Evolutionary conservation across 2,113 vertebrate genomes (phyloP), one percentile per base, ranked within the genome.

Genomic region (Sitta europaea): DNA sequence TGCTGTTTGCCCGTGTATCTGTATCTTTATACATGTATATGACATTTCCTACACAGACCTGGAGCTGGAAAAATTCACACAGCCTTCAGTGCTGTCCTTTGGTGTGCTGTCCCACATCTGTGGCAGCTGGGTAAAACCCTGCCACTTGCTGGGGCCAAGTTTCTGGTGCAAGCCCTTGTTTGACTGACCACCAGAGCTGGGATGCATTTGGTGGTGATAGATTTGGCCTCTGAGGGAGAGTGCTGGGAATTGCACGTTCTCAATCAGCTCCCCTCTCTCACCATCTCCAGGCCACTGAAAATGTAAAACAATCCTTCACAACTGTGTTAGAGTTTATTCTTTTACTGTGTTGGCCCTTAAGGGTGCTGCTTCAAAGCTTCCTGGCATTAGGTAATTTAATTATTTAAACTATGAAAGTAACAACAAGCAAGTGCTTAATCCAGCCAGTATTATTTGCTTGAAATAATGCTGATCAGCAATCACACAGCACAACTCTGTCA

Each of bases 291-390:
- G 40, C 89, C 63, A 48, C 62, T 65, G 67, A 48, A 70, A 73
- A 80, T 27, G n/a, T 68, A 65, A 79, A 94, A 50, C 43, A 78
- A 79, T 77, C 47, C 42, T 65, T 90, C 43, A 73, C 42, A 45
- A 58, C 73, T 71, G 1, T 16, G 14, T 62, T 74, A 71, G 45
- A 43, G 45, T 61, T 86, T 87, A 20, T 90, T 88, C 79, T 88
- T 92, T 90, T 86, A 48, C 36, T 57, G 2, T 16, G 14, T 72
- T 86, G 87, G 79, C 45, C 40, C 35, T 84, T 53, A 86, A 86
- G 48, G 82, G 67, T 68, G 85, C 68, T 90, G 79, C 86, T 93
- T 83, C 88, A 80, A 77, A 90, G 86, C 79, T 93, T 95, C 76
- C 86, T 93, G 82, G 82, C 40, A 59, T 71, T 88, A 77, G 55